Evolutionary conservation across 2,797 vertebrate genomes (phyloP).

Genomic region (Orientallactaga sibirica): DNA sequence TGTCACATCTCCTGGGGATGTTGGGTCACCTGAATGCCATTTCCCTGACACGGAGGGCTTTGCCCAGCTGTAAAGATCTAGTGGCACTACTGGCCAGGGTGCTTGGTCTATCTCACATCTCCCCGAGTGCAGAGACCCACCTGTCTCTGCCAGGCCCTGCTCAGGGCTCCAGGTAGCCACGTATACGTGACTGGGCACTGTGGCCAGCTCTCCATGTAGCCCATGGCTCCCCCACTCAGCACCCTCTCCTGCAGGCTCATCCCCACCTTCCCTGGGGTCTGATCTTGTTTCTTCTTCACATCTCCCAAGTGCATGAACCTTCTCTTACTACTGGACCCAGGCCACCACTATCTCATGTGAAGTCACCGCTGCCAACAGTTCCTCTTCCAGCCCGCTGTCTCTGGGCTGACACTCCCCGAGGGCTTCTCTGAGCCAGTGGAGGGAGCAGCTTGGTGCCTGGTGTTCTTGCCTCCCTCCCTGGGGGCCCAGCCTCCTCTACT

Average conservation of each 20-base stretch:
- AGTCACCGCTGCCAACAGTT: rapidly evolving
- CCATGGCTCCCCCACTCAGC: too few species aligned
- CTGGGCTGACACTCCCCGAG: background rate
- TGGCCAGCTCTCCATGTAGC: rapidly evolving
- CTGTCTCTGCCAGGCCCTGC: background rate
- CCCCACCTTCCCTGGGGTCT: rapidly evolving
- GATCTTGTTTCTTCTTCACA: too few species aligned
- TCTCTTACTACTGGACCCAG: background rate
- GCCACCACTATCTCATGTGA: background rate
- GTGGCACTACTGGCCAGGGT: background rate
- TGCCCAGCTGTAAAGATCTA: background rate
- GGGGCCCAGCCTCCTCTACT: background rate
- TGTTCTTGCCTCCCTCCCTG: too few species aligned
- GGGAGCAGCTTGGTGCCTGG: background rate
- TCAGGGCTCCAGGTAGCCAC: background rate
- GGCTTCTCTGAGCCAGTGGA: background rate
- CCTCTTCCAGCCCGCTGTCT: background rate
- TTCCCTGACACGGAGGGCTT: background rate
- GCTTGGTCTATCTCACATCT: background rate
- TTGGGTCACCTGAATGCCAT: too few species aligned
- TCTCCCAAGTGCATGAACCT: background rate
- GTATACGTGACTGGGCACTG: rapidly evolving
- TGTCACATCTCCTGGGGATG: too few species aligned
- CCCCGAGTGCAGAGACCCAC: background rate
- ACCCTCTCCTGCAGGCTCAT: background rate